Conservation (phyloP, 2,113 vertebrate species). For the Carassius auratus region DNA sequence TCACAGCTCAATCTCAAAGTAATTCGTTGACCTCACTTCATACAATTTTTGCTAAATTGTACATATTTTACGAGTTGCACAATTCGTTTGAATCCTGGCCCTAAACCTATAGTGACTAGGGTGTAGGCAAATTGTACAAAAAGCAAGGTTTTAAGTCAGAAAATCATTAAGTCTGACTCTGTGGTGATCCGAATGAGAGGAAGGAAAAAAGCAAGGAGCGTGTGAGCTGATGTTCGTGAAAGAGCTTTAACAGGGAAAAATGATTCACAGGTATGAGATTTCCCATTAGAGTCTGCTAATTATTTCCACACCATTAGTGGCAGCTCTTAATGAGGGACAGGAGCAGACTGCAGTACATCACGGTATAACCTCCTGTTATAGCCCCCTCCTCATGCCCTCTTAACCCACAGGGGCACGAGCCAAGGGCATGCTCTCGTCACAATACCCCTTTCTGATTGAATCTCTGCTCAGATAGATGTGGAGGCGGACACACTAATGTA, state of each 20-base stretch:
- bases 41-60: no score
- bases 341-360: conserved; percentile 75
- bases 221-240: conserved; percentile 63
- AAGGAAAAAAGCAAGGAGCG: conserved; percentile 50
- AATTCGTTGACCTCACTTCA: no score
- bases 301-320: conserved; percentile 84
- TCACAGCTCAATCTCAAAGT: neutral
- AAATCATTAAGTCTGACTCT: conserved; percentile 56
- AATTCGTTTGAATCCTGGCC: no score
- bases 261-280: conserved; percentile 83
- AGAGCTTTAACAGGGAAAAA: conserved; percentile 73
- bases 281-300: conserved; percentile 82
- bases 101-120: no score
- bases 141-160: neutral
- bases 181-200: conserved; percentile 63
- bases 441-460: conserved; percentile 13
- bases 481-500: neutral
- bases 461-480: conserved; percentile 9
- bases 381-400: conserved; percentile 52
- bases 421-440: neutral
- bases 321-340: conserved; percentile 82
- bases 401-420: conserved; percentile 59
- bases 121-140: no score
- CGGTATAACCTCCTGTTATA: conserved; percentile 23
- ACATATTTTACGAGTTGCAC: no score